Base-by-base conservation (phyloP, 2,113 vertebrate genomes). In the Pedionomus torquatus region DNA sequence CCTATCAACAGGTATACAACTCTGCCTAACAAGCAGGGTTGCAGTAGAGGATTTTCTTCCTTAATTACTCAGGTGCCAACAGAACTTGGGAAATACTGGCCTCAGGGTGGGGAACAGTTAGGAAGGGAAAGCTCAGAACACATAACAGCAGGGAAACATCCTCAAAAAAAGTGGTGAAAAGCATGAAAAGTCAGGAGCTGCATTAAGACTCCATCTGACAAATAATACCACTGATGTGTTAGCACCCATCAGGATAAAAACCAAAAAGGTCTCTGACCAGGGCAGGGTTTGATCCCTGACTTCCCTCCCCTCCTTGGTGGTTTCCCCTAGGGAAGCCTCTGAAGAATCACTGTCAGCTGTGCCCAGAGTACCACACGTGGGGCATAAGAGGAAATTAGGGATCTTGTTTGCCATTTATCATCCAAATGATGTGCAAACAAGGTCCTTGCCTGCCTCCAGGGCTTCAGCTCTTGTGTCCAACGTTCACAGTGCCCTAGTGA, bases 281-380 rank as follows among this genome's bases (percentile, higher is more conserved):
- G 44, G 33, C 23, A 80, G 65, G 24, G n/a, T 30, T 44, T 44
- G 28, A 25, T 13, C 9, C 13, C 30, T 41, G 39, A 39, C 17
- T 80, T 86, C 6, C 37, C 28, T n/a, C 26, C 44, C 9, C 39
- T 48, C 39, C 55, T 43, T 49, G 30, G 17, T 31, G 25, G 31
- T 35, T 54, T 85, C 16, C 44, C 30, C n/a, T 2, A 5, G 9
- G 21, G 49, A 79, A 51, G 11, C 13, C 33, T 44, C 44, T 30
- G 11, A 60, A 23, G 28, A 74, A 35, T 21, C 52, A 7, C 15
- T n/a, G 33, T 51, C 1, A 0, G n/a, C 43, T 44, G 9, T 9
- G 6, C 37, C 39, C 37, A 46, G 51, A 49, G 52, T 26, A 21
- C 16, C 8, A 30, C 43, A 25, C 2, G 0, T 37, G 5, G 28